Evolutionary conservation across 2,888 invertebrate genomes (phyloP).

Genomic region (Clanis bilineata): DNA sequence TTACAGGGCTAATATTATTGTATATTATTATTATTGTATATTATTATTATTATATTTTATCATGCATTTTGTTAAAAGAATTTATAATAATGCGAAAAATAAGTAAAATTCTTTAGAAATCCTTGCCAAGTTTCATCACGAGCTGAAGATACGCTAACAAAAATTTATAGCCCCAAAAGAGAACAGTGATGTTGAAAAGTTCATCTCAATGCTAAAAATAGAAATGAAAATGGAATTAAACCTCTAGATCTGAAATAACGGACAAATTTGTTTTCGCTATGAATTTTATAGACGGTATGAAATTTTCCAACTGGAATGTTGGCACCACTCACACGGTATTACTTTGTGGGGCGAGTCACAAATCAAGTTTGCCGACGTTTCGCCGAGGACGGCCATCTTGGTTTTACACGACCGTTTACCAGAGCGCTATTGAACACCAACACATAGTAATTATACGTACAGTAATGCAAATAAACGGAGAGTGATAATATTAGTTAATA

Average conservation of each 20-base stretch:
- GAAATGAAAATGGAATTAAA: slow-evolving; percentile 28
- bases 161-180: slow-evolving; percentile 22
- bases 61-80: neutral
- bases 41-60: no score
- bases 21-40: no score
- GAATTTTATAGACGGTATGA: slow-evolving; percentile 40
- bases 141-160: slow-evolving; percentile 11
- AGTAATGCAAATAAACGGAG: neutral
- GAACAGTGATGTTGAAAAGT: neutral
- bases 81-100: neutral
- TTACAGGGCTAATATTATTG: no score
- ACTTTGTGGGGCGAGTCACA: slow-evolving; percentile 54
- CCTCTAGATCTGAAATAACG: neutral
- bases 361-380: slow-evolving; percentile 58
- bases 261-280: slow-evolving; percentile 11
- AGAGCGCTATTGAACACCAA: slow-evolving; percentile 45
- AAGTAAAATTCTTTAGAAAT: neutral
- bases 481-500: neutral
- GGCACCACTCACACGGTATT: slow-evolving; percentile 50
- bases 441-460: slow-evolving; percentile 25
- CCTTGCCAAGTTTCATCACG: slow-evolving; percentile 2
- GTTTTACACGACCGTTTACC: slow-evolving; percentile 51
- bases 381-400: slow-evolving; percentile 52
- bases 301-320: slow-evolving; percentile 58
- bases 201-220: slow-evolving; percentile 6